Base-by-base conservation (phyloP, 92 coral and sea anemone species). In the Zoanthus sansibaricus region DNA sequence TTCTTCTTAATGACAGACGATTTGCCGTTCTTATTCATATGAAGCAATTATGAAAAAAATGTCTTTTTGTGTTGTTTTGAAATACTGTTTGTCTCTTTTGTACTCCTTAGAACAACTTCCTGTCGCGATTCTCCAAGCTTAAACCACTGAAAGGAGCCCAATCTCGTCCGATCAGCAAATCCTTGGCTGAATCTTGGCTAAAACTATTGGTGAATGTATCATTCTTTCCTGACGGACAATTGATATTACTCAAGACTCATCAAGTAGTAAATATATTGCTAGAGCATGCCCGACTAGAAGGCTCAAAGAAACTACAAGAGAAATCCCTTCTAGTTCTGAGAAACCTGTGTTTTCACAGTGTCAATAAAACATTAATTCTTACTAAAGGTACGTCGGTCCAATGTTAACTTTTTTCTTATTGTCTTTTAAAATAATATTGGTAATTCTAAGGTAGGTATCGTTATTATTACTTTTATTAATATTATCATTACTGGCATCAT, bases 211-310 rank as follows among this genome's bases (percentile, higher is more conserved):
- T 94, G 49, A 96, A 91, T 83, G 70, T 96, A 78, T 79, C 99
- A 14, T 96, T 94, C 94, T 91, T 93, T 82, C 83, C 97, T 9
- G 99, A 96, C 75, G 99, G 99, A 33, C 99, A 96, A 74, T 92
- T 91, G 88, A 94, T 94, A 93, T 90, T 96, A 77, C 90, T 93
- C 86, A 96, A 95, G 92, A 90, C 91, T 59, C 92, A 93, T 17
- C 84, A 92, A 37, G 89, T 86, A 20, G 80, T 95, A 18, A 89
- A 88, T 48, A 76, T 90, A 76, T 83, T 96, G 70, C 76, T 96
- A 49, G 97, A 95, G 84, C 89, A 77, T 71, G 89, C 93, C 32
- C 89, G 84, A 10, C 56, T 66, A 0, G 92, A 89, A 32, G 78
- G 82, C n/a, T 90, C 79, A 25, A 90, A 91, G 80, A 86, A 56